Base-by-base conservation (phyloP, 2,888 invertebrate species). In the Dryobotodes eremita region DNA sequence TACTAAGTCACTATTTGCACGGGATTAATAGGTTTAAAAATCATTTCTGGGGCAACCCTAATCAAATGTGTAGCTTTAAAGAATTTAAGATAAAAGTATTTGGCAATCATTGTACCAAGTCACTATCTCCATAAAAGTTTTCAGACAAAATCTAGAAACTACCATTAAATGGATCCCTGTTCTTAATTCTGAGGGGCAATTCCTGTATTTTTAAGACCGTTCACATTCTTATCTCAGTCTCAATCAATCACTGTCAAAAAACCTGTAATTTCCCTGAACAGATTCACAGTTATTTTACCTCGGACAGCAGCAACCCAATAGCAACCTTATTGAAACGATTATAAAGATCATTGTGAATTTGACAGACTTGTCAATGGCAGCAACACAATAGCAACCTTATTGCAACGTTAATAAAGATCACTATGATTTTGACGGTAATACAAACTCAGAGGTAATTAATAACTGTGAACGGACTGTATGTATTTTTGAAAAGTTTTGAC, bases 1-100 rank as follows among this genome's bases (percentile, higher is more conserved):
- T 55, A 87, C 70, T 87, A 85, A 84, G 84, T 87, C 84, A 85
- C 59, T 84, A 61, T 83, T 86, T 71, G 75, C 76, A 85, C 77
- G 71, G 74, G 72, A 86, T 72, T 75, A 72, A 57, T 83, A 75
- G 62, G 13, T 75, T 75, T 53, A 59, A 66, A 64, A 20, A 31
- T 23, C 1, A 59, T 53, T 70, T 81, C 26, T 59, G 57, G 59
- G 73, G 26, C 20, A 61, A 71, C 57, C 79, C 79, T 78, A 17
- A 77, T 75, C 31, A 48, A 75, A 26, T 13, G n/a, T 65, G 48
- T 66, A 81, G 80, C 71, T 71, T 82, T 80, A 72, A 79, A 26
- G 42, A 31, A 79, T 65, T 70, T 70, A 23, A 70, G 3, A 65
- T 65, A 20, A 46, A 65, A 84, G 8, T 79, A 36, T 70, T 80